These are phyloP conservation scores for Oncopodura yosiiana DNA, from an alignment of 1,140 invertebrate species.

Conservation along the genomic window DNA sequence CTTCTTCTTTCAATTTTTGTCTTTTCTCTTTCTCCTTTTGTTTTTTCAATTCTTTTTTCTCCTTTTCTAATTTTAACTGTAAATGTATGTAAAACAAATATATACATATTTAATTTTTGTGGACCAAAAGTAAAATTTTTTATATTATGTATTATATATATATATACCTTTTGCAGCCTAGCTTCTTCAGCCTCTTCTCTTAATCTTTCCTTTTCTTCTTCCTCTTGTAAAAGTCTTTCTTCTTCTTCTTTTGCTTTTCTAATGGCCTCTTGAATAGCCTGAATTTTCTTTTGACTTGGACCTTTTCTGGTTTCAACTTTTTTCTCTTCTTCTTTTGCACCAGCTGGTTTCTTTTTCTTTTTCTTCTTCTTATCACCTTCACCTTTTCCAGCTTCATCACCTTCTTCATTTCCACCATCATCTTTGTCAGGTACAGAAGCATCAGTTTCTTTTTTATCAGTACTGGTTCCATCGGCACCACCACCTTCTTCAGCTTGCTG, in stretches of 20 bases:
- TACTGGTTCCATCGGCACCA: conserved; percentile 33
- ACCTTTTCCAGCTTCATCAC: conserved; percentile 21
- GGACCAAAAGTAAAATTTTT: conserved; percentile 19
- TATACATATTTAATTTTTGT: conserved; percentile 8
- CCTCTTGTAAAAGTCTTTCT: conserved; percentile 62
- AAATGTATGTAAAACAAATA: conserved; percentile 10
- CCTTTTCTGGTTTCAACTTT: conserved; percentile 47
- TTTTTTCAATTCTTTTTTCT: conserved; percentile 81
- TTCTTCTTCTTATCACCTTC: conserved; percentile 47
- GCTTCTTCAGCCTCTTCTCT: conserved; percentile 64
- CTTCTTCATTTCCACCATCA: conserved; percentile 46
- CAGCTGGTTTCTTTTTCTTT: conserved; percentile 46
- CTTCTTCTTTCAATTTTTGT: conserved; percentile 85
- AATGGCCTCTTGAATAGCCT: conserved; percentile 78
- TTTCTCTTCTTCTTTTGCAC: conserved; percentile 47
- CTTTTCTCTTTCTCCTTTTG: conserved; percentile 89
- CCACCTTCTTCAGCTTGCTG: conserved; percentile 41
- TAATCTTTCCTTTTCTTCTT: conserved; percentile 64
- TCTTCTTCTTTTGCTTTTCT: conserved; percentile 84
- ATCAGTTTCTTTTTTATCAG: conserved; percentile 43
- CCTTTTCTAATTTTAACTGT: conserved; percentile 65
- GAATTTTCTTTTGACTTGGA: conserved; percentile 64
- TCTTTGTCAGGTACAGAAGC: conserved; percentile 52
- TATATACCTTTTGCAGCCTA: conserved; percentile 52
- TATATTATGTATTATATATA: neutral